Evolutionary conservation across 2,797 vertebrate species (phyloP), one percentile per base, ranked within the genome.

Genomic region (Centropyge bicolor): DNA sequence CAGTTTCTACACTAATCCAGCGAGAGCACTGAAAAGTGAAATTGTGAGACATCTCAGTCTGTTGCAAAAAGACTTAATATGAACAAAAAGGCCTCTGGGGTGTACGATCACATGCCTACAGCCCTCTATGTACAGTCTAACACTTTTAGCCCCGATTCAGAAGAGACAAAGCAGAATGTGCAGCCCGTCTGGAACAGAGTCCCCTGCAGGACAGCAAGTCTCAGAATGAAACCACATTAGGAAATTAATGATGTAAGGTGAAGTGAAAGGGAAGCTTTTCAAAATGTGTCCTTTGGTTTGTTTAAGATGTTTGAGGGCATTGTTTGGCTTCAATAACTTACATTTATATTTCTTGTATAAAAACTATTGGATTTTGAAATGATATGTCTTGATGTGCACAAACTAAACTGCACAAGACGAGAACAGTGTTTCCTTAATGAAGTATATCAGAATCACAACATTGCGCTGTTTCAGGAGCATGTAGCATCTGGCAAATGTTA

Each of bases 81-180:
- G 81, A 93, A 92, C 86, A 78, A 60, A 94, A 94, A 94, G 92
- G 92, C 92, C 93, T 92, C 92, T 92, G 87, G 92, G 90, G 92
- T 94, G 63, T 85, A 86, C 16, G 79, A 80, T 88, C 88, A 88
- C 91, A 90, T 89, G 86, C 84, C 88, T 78, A 60, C 80, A 88
- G 83, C 84, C 80, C 70, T 90, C 78, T 83, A 85, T 86, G 54
- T 85, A 84, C 82, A 82, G 41, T 82, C 86, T 79, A 59, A 84
- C 54, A 43, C 79, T 56, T 85, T 41, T 38, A 82, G 81, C 72
- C 70, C 66, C 70, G 3, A 31, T 80, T 80, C 80, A 67, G 49
- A 72, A 70, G 76, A 83, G 70, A 82, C 81, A 75, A 90, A 87
- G 76, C 75, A 76, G 70, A 76, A 85, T 77, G 71, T 70, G 81